Conservation (phyloP, 2,797 vertebrate genomes). For the Acrossocheilus wenchowensis region DNA sequence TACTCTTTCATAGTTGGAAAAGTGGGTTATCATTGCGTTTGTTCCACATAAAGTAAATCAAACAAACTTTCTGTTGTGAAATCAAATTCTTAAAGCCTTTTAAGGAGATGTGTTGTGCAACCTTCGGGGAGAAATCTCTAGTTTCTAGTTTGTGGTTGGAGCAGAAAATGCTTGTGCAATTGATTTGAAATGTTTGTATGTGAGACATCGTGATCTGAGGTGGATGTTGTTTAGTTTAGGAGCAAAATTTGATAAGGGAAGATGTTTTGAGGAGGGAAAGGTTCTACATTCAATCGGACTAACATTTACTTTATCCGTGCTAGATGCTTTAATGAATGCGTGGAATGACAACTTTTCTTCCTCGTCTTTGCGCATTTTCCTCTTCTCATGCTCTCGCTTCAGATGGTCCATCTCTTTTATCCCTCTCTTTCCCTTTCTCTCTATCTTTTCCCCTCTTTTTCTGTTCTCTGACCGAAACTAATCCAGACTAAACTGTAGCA, state of each 20-base stretch:
- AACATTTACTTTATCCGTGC: conserved; percentile 30
- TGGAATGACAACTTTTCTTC: conserved; percentile 36
- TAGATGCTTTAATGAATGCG: conserved; percentile 39
- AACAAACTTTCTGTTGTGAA: conserved; percentile 16
- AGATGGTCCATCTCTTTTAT: conserved; percentile 41
- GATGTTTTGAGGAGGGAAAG: neutral
- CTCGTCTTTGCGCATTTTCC: conserved; percentile 51
- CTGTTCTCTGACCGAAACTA: conserved; percentile 65
- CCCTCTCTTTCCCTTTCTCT: conserved; percentile 17
- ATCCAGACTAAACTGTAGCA: conserved; percentile 64
- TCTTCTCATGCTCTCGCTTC: conserved; percentile 43
- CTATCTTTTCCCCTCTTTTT: conserved; percentile 44
- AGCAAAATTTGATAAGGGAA: conserved; percentile 47
- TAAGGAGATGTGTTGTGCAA: neutral
- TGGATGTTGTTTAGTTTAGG: conserved; percentile 13
- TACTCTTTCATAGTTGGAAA: neutral
- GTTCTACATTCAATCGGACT: conserved; percentile 39
- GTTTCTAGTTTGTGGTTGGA: conserved; percentile 1
- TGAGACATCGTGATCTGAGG: conserved; percentile 34
- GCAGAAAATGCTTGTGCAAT: conserved; percentile 22
- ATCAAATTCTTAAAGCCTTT: conserved; percentile 16
- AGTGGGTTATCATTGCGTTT: neutral
- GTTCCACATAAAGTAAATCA: conserved; percentile 20
- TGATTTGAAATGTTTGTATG: conserved; percentile 36
- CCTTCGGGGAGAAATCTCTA: neutral